Conservation (phyloP, 2,797 vertebrate genomes). For the Masticophis lateralis region DNA sequence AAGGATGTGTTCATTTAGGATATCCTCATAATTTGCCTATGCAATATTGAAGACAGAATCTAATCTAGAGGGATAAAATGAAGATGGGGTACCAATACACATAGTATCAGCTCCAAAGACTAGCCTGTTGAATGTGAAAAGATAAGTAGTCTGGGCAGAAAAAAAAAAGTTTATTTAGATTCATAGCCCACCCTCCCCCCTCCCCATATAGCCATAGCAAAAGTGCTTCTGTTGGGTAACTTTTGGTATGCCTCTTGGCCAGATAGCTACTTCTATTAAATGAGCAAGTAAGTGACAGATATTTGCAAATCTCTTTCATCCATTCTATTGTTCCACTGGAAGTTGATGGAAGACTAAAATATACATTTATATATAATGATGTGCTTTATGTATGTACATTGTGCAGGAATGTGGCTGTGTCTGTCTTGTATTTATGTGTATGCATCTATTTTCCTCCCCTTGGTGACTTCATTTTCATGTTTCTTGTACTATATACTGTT, state of each 20-base stretch:
- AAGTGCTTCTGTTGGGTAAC: not conserved
- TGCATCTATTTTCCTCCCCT: not conserved
- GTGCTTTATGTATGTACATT: not conserved
- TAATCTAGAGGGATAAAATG: not conserved
- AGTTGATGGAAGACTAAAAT: not conserved
- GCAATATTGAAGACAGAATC: not conserved
- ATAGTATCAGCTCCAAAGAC: not conserved
- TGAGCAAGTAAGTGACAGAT: not conserved
- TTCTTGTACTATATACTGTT: not conserved
- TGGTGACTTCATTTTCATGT: not conserved
- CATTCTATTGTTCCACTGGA: not conserved
- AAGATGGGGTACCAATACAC: not conserved
- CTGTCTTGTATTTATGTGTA: accelerated
- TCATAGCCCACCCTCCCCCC: too few species aligned
- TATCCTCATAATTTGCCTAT: not conserved
- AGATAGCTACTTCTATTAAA: not conserved
- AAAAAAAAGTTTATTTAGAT: not conserved
- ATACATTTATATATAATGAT: not conserved
- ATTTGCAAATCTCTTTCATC: not conserved
- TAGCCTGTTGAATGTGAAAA: not conserved
- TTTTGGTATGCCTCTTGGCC: not conserved
- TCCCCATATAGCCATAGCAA: not conserved
- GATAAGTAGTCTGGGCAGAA: not conserved
- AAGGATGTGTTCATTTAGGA: accelerated
- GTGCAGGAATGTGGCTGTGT: accelerated